Base-by-base conservation (phyloP, 2,797 vertebrate genomes). In the Pseudocheirus occidentalis region DNA sequence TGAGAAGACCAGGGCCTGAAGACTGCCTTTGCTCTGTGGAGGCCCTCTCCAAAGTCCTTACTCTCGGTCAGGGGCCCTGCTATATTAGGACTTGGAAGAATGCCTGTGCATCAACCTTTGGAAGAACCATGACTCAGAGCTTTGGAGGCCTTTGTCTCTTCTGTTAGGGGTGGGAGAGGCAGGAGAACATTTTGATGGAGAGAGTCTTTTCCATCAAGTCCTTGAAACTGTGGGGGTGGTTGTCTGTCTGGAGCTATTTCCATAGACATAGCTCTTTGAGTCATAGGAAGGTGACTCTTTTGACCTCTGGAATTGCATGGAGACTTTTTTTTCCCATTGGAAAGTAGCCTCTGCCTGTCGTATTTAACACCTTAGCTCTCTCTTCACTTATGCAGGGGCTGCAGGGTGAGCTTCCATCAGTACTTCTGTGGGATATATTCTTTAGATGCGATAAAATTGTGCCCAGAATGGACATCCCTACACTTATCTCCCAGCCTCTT, bases 291-390 rank as follows among this genome's bases (percentile, higher is more conserved):
- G 94, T 95, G 93, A 93, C 81, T 81, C 87, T 58, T 50, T 12
- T 0, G 34, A 95, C 95, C 94, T 92, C 55, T 81, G 46, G 95
- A 92, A 94, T 28, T 94, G 62, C 91, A 96, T 95, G 95, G 91
- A 94, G 96, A 94, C 95, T 94, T 95, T 95, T 97, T 97, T 96
- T 94, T 96, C 58, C 0, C 40, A 46, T 24, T 96, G 95, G 96
- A 93, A 97, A 97, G 93, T 87, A 90, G 95, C 95, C 0, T 24
- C 55, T 93, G 94, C 95, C 95, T 55, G 13, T 54, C 18, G 29
- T 0, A 73, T 31, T 55, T 1, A 18, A 91, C 40, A 0, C 40
- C 40, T 52, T 55, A 92, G 90, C 59, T 29, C 59, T n/a, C 6
- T 1, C 59, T 13, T 24, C 46, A 46, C 40, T 10, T 87, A 81